Evolutionary conservation across 2,797 vertebrate genomes (phyloP).

Genomic region (Cynopterus sphinx): DNA sequence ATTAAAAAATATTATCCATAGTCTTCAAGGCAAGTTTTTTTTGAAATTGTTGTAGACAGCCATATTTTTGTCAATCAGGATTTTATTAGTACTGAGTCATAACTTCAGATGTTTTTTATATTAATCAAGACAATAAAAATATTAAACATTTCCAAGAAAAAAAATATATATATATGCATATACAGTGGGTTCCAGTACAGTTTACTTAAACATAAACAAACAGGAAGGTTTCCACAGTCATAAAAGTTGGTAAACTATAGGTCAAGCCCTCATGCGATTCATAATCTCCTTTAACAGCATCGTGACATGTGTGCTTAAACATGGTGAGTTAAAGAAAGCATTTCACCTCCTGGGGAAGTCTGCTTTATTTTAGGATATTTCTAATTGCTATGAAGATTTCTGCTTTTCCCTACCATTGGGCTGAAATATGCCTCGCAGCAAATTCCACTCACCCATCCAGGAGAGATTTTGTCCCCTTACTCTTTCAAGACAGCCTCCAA

Average conservation of each 20-base stretch:
- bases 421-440: background rate
- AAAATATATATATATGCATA: background rate
- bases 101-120: background rate
- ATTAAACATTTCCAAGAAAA: background rate
- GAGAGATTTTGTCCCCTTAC: background rate
- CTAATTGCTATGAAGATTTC: background rate
- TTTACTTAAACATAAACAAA: background rate
- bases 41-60: background rate
- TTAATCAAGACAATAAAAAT: background rate
- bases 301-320: background rate
- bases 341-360: background rate
- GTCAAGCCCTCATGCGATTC: background rate
- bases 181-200: background rate
- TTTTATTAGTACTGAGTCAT: background rate
- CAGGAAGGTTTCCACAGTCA: background rate
- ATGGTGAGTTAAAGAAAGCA: background rate
- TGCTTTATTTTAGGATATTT: constrained; percentile 27
- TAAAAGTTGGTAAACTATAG: background rate
- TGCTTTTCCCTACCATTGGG: background rate
- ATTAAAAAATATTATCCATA: background rate
- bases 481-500: background rate
- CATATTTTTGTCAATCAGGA: background rate
- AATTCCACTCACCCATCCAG: background rate
- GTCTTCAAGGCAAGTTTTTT: background rate
- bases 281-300: background rate